Conservation (phyloP, 2,888 invertebrate genomes). For the Torymus aiolomorphi region DNA sequence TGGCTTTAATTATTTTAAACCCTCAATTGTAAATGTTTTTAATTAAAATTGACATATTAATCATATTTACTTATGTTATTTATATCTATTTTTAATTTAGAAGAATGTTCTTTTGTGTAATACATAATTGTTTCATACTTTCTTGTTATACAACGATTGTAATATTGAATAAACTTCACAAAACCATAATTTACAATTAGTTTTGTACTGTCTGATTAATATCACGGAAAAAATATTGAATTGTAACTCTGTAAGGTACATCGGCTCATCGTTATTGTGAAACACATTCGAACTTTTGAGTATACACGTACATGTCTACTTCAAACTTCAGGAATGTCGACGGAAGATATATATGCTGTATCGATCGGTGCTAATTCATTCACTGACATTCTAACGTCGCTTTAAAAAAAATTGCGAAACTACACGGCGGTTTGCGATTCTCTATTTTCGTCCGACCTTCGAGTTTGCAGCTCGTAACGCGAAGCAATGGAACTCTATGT, state of each 20-base stretch:
- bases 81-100: too few species aligned
- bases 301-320: slow-evolving; percentile 5
- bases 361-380: too few species aligned
- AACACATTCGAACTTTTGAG: slow-evolving; percentile 35
- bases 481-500: slow-evolving; percentile 27
- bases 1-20: too few species aligned
- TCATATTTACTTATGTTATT: too few species aligned
- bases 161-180: too few species aligned
- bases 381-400: neutral
- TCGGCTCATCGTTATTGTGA: neutral
- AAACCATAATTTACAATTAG: slow-evolving; percentile 8
- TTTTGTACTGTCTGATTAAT: neutral
- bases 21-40: too few species aligned
- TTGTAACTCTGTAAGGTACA: too few species aligned
- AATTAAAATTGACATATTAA: too few species aligned
- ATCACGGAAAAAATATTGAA: neutral
- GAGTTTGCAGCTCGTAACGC: slow-evolving; percentile 8
- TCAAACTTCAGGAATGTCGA: slow-evolving; percentile 29
- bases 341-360: neutral
- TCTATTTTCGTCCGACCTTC: slow-evolving; percentile 27
- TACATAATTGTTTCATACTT: too few species aligned
- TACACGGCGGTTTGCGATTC: neutral
- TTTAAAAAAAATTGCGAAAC: neutral
- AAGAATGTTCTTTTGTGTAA: too few species aligned
- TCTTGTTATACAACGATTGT: too few species aligned